phyloP scores from a whole-genome alignment of 2,113 vertebrate species.

The Pristiophorus japonicus region DNA sequence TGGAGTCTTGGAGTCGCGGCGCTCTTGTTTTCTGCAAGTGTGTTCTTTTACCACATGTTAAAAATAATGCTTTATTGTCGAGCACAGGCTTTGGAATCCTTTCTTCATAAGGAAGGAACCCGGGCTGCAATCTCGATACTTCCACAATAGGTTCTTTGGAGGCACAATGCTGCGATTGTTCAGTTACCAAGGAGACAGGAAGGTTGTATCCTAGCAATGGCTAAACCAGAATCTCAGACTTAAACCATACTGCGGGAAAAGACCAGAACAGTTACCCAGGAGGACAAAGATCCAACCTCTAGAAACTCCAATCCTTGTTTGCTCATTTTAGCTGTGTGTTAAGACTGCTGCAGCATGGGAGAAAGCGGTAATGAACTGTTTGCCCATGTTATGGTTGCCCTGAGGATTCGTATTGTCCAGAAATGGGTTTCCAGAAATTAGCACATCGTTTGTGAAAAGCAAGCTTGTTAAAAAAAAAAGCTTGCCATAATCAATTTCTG shows the following conservation, averaged over 20 bases:
- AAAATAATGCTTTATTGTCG: neutral
- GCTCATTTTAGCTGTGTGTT: neutral
- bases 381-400: neutral
- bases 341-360: neutral
- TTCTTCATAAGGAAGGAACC: neutral
- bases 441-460: neutral
- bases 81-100: neutral
- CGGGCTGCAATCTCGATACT: neutral
- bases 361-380: neutral
- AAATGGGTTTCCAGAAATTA: neutral
- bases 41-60: neutral
- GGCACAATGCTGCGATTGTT: conserved; percentile 2
- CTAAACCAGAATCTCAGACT: conserved; percentile 10
- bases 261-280: neutral
- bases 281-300: neutral
- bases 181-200: conserved; percentile 19
- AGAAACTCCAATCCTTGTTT: neutral
- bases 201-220: neutral
- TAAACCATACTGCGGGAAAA: neutral
- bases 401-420: neutral
- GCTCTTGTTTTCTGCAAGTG: neutral
- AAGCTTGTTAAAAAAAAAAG: neutral
- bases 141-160: neutral
- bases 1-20: neutral
- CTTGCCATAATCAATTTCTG: neutral